phyloP scores from a whole-genome alignment of 2,797 vertebrate species.

The Peromyscus nudipes region DNA sequence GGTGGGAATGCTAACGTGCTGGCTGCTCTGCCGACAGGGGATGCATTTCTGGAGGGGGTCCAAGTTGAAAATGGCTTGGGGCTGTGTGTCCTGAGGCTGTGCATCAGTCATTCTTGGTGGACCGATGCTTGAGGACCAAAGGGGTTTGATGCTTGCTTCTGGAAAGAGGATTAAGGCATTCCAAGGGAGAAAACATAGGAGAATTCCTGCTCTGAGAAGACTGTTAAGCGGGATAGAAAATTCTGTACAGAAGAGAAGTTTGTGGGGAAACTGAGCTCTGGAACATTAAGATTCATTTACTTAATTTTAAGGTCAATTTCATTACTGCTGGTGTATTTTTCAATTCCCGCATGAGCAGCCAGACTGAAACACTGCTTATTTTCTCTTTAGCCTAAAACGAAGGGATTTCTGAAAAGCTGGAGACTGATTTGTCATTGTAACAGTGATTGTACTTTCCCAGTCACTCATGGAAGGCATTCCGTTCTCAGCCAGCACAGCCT shows the following conservation, averaged over 20 bases:
- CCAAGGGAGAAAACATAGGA: not conserved
- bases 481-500: not conserved
- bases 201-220: not conserved
- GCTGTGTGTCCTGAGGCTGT: accelerated
- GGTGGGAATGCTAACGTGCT: accelerated
- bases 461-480: not conserved
- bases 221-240: not conserved
- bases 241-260: not conserved
- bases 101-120: not conserved
- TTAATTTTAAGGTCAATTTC: constrained; percentile 5
- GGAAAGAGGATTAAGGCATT: not conserved
- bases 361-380: not conserved
- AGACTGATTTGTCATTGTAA: not conserved
- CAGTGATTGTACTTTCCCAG: not conserved
- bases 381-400: not conserved
- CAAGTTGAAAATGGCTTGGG: not conserved
- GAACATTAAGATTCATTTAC: not conserved
- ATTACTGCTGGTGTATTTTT: not conserved
- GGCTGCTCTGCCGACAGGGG: not conserved
- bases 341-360: not conserved
- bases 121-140: accelerated
- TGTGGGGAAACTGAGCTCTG: not conserved
- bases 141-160: not conserved
- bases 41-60: not conserved
- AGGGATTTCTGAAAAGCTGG: not conserved